phyloP scores from a whole-genome alignment of 2,888 invertebrate genomes.

The Dastarcus helophoroides region DNA sequence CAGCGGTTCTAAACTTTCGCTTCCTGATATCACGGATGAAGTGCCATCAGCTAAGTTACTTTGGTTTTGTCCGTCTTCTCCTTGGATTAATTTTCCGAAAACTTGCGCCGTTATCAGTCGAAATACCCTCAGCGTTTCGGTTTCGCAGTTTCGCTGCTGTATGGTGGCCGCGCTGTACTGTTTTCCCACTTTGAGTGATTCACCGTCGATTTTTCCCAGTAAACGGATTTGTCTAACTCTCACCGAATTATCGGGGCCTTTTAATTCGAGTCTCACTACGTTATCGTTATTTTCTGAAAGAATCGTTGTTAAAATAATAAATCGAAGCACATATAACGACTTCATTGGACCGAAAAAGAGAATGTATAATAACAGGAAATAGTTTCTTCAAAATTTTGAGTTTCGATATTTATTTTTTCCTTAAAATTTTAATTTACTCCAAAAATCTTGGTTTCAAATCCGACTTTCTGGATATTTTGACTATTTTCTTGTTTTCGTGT shows the following conservation, averaged over 20 bases:
- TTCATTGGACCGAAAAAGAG: no score
- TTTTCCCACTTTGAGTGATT: constrained; percentile 41
- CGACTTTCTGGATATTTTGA: no score
- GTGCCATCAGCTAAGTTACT: constrained; percentile 20
- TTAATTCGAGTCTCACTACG: constrained; percentile 69
- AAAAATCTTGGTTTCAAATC: no score
- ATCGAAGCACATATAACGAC: no score
- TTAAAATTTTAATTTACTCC: no score
- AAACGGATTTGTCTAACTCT: constrained; percentile 75
- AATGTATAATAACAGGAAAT: no score
- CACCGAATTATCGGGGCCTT: constrained; percentile 84
- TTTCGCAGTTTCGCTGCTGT: constrained; percentile 79
- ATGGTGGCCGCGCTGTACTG: constrained; percentile 48
- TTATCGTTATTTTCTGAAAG: constrained; percentile 30
- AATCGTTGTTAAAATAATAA: no score
- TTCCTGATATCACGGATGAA: constrained; percentile 26
- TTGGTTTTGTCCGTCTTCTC: constrained; percentile 40
- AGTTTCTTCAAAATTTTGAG: no score
- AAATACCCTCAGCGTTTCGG: constrained; percentile 86
- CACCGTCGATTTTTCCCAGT: constrained; percentile 51
- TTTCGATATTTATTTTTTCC: no score
- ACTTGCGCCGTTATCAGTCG: constrained; percentile 85
- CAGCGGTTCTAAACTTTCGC: constrained; percentile 36
- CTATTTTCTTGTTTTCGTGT: no score
- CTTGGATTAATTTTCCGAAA: constrained; percentile 78